Evolutionary conservation across 2,113 vertebrate genomes (phyloP).

Genomic region (Odontesthes bonariensis): DNA sequence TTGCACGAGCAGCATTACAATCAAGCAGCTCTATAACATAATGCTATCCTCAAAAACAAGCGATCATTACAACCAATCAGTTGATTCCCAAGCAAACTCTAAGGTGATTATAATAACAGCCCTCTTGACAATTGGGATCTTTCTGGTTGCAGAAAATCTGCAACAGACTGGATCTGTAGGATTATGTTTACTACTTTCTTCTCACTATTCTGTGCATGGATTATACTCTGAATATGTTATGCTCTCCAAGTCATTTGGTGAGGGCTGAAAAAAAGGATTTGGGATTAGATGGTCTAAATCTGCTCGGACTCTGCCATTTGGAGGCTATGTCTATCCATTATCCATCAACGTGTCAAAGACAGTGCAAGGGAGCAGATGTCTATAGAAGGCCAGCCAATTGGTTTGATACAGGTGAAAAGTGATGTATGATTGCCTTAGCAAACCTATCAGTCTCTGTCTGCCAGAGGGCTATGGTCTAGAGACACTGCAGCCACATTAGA

Average conservation of each 20-base stretch:
- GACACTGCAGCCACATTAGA: conserved; percentile 67
- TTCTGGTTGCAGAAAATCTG: conserved; percentile 37
- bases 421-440: conserved; percentile 76
- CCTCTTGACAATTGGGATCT: conserved; percentile 34
- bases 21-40: conserved; percentile 14
- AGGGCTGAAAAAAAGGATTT: conserved; percentile 48
- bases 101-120: conserved; percentile 62
- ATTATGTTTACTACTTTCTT: conserved; percentile 65
- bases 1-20: conserved; percentile 29
- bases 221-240: conserved; percentile 62
- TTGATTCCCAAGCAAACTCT: conserved; percentile 18
- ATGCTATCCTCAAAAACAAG: conserved; percentile 34
- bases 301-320: conserved; percentile 65
- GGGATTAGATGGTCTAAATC: conserved; percentile 61
- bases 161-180: conserved; percentile 43
- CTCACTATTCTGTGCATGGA: conserved; percentile 56
- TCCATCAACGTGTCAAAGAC: conserved; percentile 74
- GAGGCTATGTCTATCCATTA: conserved; percentile 70
- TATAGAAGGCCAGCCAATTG: conserved; percentile 76
- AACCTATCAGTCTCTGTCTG: conserved; percentile 72
- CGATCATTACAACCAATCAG: conserved; percentile 56
- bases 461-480: conserved; percentile 71
- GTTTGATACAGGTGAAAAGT: conserved; percentile 79
- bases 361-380: conserved; percentile 77
- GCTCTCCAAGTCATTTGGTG: conserved; percentile 62